Evolutionary conservation across 2,113 vertebrate genomes (phyloP).

Genomic region (Notarius quadriscutis): DNA sequence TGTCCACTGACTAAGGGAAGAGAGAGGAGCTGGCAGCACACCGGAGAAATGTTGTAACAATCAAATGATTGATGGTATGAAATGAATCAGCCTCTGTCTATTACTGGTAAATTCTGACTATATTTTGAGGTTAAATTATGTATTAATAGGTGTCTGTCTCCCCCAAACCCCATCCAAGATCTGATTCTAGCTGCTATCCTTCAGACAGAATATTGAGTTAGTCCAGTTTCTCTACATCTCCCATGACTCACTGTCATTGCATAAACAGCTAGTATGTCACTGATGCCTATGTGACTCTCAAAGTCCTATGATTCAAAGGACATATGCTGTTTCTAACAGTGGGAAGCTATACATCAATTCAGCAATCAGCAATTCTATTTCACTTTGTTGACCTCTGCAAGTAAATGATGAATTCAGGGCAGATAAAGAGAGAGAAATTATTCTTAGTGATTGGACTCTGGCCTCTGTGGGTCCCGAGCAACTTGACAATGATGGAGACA

Average conservation of each 20-base stretch:
- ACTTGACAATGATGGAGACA: conserved; percentile 17
- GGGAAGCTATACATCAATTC: conserved; percentile 25
- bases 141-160: background rate
- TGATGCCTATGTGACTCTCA: background rate
- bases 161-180: background rate
- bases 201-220: conserved; percentile 10
- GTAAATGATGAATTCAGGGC: conserved; percentile 29
- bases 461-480: background rate
- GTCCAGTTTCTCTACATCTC: conserved; percentile 19
- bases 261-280: conserved; percentile 20
- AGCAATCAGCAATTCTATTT: conserved; percentile 24
- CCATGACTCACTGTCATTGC: background rate
- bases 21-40: background rate
- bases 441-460: conserved; percentile 14
- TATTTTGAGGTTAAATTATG: background rate
- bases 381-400: conserved; percentile 19
- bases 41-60: background rate
- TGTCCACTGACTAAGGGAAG: background rate
- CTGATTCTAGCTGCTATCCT: background rate
- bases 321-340: background rate
- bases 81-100: background rate
- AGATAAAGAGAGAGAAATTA: conserved; percentile 21
- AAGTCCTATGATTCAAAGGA: conserved; percentile 27
- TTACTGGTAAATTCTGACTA: background rate
- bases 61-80: background rate